Percentiles rank a stretch among this genome's conserved stretches.
phyloP scores from a whole-genome alignment of 2,113 vertebrate species.

The Eleginops maclovinus region DNA sequence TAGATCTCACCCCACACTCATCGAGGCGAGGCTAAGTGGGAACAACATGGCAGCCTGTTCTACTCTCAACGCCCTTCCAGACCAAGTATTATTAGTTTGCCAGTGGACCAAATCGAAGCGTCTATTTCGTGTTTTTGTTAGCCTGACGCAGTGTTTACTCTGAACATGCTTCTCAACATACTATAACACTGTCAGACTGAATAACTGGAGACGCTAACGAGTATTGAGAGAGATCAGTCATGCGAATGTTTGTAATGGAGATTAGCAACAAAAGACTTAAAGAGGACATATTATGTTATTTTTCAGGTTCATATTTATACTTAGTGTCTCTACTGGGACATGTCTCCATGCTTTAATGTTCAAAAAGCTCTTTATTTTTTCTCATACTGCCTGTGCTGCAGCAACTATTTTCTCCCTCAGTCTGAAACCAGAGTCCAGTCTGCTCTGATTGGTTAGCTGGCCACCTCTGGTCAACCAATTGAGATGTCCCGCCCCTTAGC shows the following conservation, averaged over 20 bases:
- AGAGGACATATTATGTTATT: too few relatives aligned
- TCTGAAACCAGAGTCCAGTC: too few relatives aligned
- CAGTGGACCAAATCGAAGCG: conserved; percentile 23
- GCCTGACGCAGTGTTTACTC: conserved; percentile 20
- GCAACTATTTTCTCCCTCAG: too few relatives aligned
- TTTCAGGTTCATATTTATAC: too few relatives aligned
- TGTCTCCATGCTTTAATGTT: too few relatives aligned
- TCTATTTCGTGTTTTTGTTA: conserved; percentile 28
- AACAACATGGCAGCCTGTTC: conserved; percentile 36
- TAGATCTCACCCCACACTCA: conserved; percentile 9
- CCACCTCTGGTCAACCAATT: too few relatives aligned
- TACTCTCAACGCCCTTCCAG: conserved; percentile 25
- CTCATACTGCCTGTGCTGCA: too few relatives aligned
- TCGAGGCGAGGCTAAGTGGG: not conserved
- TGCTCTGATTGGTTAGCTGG: too few relatives aligned
- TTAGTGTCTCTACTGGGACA: too few relatives aligned
- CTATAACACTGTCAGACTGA: conserved; percentile 13
- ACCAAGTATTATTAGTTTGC: conserved; percentile 30
- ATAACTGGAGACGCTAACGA: conserved; percentile 16
- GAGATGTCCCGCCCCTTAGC: too few relatives aligned
- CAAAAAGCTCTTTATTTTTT: too few relatives aligned
- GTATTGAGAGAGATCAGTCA: conserved; percentile 20
- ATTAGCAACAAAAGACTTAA: not conserved
- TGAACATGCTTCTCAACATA: conserved; percentile 25
- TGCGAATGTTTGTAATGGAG: not conserved